Evolutionary conservation across 2,113 vertebrate genomes (phyloP).

Genomic region (Brienomyrus brachyistius): DNA sequence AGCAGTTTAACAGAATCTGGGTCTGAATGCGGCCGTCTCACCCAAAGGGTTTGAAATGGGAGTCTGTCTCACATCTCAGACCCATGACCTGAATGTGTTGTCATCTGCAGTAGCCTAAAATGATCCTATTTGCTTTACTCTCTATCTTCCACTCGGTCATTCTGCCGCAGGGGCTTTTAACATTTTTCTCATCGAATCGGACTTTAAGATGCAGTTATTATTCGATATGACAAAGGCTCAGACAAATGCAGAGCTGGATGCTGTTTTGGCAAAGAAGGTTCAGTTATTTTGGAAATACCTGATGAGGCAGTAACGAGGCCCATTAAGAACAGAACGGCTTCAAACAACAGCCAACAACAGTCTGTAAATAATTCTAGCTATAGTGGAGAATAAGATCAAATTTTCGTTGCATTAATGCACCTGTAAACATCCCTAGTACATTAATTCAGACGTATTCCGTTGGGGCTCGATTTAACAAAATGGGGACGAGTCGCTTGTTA

Average conservation of each 20-base stretch:
- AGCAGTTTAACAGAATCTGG: neutral
- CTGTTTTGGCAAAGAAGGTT: neutral
- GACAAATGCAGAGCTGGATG: neutral
- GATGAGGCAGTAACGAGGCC: neutral
- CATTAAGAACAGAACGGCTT: neutral
- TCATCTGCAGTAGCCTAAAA: neutral
- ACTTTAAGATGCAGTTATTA: neutral
- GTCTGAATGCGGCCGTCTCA: neutral
- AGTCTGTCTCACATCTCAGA: neutral
- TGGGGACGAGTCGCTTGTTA: neutral
- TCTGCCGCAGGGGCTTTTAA: neutral
- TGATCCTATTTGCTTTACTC: neutral
- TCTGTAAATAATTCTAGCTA: neutral
- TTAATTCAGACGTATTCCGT: neutral
- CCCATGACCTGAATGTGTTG: neutral
- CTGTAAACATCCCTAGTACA: neutral
- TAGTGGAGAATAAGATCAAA: neutral
- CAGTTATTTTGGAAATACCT: neutral
- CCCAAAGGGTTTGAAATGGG: neutral
- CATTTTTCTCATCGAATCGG: neutral
- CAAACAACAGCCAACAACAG: neutral
- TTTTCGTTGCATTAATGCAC: neutral
- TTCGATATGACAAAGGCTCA: neutral
- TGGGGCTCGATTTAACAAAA: neutral
- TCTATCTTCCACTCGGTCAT: neutral